Evolutionary conservation across 1,140 invertebrate genomes (phyloP), one percentile per base, ranked within the genome.

Genomic region (Drosophila chauvacae): DNA sequence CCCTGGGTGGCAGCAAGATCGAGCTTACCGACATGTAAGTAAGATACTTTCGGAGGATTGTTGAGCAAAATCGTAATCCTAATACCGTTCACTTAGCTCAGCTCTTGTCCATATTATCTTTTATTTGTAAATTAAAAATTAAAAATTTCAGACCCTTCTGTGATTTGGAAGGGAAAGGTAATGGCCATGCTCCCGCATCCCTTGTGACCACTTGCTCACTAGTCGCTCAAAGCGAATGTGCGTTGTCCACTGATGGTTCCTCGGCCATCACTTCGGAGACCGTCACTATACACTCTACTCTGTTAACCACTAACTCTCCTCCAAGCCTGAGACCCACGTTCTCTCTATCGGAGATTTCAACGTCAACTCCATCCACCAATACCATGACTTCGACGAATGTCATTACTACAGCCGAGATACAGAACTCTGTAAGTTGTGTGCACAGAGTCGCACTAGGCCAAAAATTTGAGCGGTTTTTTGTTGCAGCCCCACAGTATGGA

Each of bases 11-110:
- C 68, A 85, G 77, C 60, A 87, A 75, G 74, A 71, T 41, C 62
- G 84, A 91, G 28, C 64, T 91, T 18, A 61, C 85, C 70, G 72
- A 85, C 41, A 61, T 91, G 90, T 91, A 84, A 91, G 90, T 91
- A 75, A 39, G 48, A 26, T 41, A 20, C 7, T 9, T 5, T 3
- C 9, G 14, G 2, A 13, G 14, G 4, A 7, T 13, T 16, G 30
- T n/a, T 20, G 5, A 30, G 13, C 16, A 28, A 33, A 33, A 35
- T 35, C 10, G 33, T 35, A 9, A 11, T 30, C 7, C 30, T 30
- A 9, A 30, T 30, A 30, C 30, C 7, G 30, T 30, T 10, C 10
- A 33, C 9, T 35, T 37, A 35, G 13, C 11, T 37, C 11, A 37
- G 4, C 11, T 13, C 13, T 18, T 30, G 28, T 7, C 1, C 2